Evolutionary conservation across 2,113 vertebrate genomes (phyloP).

Genomic region (Orcinus orca): DNA sequence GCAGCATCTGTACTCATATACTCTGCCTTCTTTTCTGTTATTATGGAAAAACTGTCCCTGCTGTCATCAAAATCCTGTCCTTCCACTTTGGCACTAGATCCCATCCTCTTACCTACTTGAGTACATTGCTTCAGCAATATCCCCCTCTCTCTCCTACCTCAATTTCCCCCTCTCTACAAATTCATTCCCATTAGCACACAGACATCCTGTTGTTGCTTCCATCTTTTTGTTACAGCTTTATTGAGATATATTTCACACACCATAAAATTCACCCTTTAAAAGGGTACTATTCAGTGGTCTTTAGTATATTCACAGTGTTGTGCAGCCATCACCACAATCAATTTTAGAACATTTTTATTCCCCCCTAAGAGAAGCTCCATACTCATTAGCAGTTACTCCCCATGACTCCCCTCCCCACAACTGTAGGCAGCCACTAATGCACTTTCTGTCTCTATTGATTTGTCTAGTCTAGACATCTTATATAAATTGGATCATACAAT

Average conservation of each 20-base stretch:
- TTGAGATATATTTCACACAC: constrained; percentile 6
- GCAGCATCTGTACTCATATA: neutral
- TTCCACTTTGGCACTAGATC: neutral
- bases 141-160: neutral
- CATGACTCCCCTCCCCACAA: neutral
- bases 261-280: constrained; percentile 26
- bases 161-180: neutral
- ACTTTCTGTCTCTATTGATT: neutral
- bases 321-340: neutral
- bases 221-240: constrained; percentile 9
- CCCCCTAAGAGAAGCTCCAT: neutral
- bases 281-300: neutral
- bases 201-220: neutral
- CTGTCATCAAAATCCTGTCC: neutral
- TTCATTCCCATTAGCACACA: neutral
- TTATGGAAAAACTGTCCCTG: neutral
- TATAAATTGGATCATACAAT: neutral
- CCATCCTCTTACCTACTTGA: neutral
- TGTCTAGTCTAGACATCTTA: neutral
- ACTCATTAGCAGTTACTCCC: neutral
- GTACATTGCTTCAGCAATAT: neutral
- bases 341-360: neutral
- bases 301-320: neutral
- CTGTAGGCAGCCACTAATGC: neutral
- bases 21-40: neutral